These are phyloP conservation scores for Lottia scabra DNA, from an alignment of 2,888 invertebrate species.

Conservation along the genomic window DNA sequence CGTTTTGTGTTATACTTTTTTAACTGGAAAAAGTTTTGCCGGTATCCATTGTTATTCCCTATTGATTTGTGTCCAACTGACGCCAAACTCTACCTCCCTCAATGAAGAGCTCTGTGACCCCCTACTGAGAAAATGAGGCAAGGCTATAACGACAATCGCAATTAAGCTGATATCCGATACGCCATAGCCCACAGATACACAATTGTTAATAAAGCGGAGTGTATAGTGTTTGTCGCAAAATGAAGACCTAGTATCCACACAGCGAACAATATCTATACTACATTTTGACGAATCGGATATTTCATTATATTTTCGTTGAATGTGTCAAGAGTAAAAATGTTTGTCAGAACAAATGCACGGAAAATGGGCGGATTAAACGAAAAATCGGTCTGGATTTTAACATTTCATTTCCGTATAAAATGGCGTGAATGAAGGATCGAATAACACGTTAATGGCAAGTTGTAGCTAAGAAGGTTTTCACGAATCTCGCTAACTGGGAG, in stretches of 20 bases:
- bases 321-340: background rate
- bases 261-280: background rate
- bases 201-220: background rate
- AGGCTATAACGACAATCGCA: conserved; percentile 2
- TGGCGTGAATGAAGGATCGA: background rate
- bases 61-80: conserved; percentile 4
- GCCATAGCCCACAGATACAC: background rate
- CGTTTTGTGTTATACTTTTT: background rate
- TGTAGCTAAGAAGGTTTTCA: background rate
- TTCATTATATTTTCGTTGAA: background rate
- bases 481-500: background rate
- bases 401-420: background rate
- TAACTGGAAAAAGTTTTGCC: background rate
- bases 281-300: conserved; percentile 4
- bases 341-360: background rate
- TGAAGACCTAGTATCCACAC: background rate
- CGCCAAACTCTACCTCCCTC: conserved; percentile 3
- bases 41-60: background rate
- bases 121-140: background rate
- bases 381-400: background rate
- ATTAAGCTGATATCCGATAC: conserved; percentile 3
- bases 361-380: background rate
- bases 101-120: background rate
- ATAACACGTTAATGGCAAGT: conserved; percentile 7
- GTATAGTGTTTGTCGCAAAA: background rate